Percentiles rank a stretch among this genome's conserved stretches.
phyloP scores from a whole-genome alignment of 1,140 invertebrate genomes.

The Drosophila rhopaloa region DNA sequence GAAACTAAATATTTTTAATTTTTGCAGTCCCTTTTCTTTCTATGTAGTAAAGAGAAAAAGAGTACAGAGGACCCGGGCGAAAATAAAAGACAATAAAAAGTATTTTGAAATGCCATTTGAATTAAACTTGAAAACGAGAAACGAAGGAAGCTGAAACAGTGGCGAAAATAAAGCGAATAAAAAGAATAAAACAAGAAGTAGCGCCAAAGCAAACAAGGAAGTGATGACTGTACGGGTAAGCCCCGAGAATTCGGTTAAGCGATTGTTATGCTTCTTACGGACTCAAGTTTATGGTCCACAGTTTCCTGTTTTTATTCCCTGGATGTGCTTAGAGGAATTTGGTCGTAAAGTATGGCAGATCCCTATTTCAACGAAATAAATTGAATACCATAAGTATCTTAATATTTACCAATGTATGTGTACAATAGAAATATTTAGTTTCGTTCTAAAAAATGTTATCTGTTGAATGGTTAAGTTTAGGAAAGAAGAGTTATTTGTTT shows the following conservation, averaged over 20 bases:
- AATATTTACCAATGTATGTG: neutral
- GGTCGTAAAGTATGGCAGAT: neutral
- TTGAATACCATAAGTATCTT: neutral
- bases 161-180: constrained; percentile 4
- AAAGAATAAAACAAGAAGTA: neutral
- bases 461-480: neutral
- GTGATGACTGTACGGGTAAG: constrained; percentile 50
- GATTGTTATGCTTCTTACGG: constrained; percentile 38
- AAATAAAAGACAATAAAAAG: constrained; percentile 71
- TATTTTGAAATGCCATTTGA: constrained; percentile 71
- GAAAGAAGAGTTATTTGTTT: no score
- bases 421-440: no score
- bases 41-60: neutral
- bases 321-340: constrained; percentile 1
- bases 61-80: neutral
- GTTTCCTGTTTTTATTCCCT: constrained; percentile 30
- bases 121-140: constrained; percentile 54
- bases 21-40: neutral
- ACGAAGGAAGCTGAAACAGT: constrained; percentile 23
- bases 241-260: constrained; percentile 28
- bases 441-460: neutral
- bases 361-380: constrained; percentile 4
- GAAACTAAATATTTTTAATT: no score
- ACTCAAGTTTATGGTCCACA: constrained; percentile 20
- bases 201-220: constrained; percentile 28